Evolutionary conservation across 2,797 vertebrate species (phyloP).

Genomic region (Pempheris klunzingeri): DNA sequence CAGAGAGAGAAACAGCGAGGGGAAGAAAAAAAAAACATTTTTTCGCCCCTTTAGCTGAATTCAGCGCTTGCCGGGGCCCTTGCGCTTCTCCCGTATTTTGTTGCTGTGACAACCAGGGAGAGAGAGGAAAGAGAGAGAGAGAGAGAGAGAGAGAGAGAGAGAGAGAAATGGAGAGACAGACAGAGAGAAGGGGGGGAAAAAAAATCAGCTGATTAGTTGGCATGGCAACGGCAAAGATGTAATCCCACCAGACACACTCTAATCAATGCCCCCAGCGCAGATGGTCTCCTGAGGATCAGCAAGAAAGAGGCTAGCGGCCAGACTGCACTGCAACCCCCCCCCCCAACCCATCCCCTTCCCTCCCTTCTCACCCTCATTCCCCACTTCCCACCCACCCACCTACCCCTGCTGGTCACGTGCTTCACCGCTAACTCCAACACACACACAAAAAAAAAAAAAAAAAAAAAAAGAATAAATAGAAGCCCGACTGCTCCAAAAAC

Average conservation of each 20-base stretch:
- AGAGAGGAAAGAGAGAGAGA: constrained; percentile 68
- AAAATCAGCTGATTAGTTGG: constrained; percentile 99
- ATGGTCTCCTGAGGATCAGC: constrained; percentile 99
- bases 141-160: constrained; percentile 62
- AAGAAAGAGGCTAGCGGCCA: constrained; percentile 97
- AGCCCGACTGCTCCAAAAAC: constrained; percentile 39
- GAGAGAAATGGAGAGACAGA: constrained; percentile 64
- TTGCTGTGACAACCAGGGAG: constrained; percentile 95
- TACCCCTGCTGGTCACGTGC: constrained; percentile 84
- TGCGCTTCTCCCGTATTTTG: constrained; percentile 89
- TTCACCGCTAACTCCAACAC: constrained; percentile 83
- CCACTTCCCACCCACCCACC: constrained; percentile 66
- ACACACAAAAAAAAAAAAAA: constrained; percentile 58
- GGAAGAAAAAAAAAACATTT: constrained; percentile 77
- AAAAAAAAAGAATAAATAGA: constrained; percentile 45
- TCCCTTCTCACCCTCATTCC: constrained; percentile 70
- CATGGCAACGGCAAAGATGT: constrained; percentile 99
- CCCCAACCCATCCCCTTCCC: not conserved
- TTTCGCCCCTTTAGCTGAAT: constrained; percentile 96
- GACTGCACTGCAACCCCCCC: constrained; percentile 68
- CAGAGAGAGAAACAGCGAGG: constrained; percentile 34
- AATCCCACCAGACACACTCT: constrained; percentile 99
- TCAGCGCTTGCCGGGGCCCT: constrained; percentile 90
- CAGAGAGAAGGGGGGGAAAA: constrained; percentile 38
- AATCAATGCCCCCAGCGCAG: constrained; percentile 99